These are phyloP conservation scores for Smithornis capensis DNA, from an alignment of 2,113 vertebrate genomes.

Conservation along the genomic window DNA sequence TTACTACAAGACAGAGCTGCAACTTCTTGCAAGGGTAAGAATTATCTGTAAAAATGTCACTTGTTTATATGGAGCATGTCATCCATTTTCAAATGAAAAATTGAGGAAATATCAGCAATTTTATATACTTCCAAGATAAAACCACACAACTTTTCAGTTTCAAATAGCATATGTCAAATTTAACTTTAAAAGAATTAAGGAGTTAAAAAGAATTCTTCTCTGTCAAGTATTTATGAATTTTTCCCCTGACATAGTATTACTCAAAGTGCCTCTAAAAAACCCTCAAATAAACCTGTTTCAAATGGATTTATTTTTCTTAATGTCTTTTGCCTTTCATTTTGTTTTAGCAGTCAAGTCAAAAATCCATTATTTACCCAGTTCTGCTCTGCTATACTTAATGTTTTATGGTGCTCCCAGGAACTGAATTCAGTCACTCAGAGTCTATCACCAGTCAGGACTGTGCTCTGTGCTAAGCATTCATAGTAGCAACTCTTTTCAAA, in stretches of 20 bases:
- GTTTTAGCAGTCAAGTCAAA: constrained; percentile 26
- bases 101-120: background rate
- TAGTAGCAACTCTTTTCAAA: background rate
- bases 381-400: background rate
- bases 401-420: background rate
- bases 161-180: background rate
- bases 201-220: background rate
- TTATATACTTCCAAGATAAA: background rate
- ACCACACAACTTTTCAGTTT: background rate
- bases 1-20: background rate
- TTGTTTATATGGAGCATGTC: background rate
- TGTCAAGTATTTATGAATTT: background rate
- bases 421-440: background rate
- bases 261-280: background rate
- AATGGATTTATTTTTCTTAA: background rate
- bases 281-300: background rate
- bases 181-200: background rate
- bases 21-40: background rate
- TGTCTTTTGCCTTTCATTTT: constrained; percentile 13
- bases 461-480: background rate
- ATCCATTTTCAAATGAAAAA: background rate
- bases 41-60: background rate
- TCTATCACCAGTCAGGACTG: rapidly evolving
- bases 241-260: background rate
- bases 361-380: constrained; percentile 14